Evolutionary conservation across 2,797 vertebrate genomes (phyloP), one percentile per base, ranked within the genome.

Genomic region (Cygnus olor): DNA sequence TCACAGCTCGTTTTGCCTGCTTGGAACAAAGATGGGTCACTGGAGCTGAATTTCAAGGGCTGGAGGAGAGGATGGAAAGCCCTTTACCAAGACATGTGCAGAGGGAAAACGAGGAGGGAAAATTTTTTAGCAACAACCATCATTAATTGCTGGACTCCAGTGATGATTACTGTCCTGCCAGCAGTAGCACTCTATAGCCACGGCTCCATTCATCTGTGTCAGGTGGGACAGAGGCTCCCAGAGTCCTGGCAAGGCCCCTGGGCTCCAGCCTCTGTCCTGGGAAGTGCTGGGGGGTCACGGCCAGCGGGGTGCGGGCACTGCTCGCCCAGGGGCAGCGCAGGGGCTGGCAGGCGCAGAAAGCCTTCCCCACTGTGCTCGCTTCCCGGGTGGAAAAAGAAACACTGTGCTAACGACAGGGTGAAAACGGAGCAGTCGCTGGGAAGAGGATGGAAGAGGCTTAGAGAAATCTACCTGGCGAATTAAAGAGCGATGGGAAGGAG

Each of bases 401-500:
- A 1, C 64, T 2, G 17, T 74, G 63, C 49, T 85, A 40, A 70
- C 10, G 83, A 53, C 19, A 65, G 63, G 60, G 89, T 77, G 78
- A 89, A 49, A 94, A 74, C 61, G 56, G 49, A 87, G 73, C 69
- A 74, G 66, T 30, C 17, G 8, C 57, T 69, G 78, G 68, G 40
- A 92, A 30, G 66, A 71, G 74, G 71, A 25, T 21, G 69, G 78
- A 74, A 80, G 76, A 78, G 40, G 58, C 14, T 38, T 63, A 57
- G 54, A 1, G 2, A 83, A 74, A 85, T 34, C 66, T 38, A 11
- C 65, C 44, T 57, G 17, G 81, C 0, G 3, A 85, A 63, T 15
- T 87, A 53, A 54, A 54, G 70, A 63, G 92, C 21, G 74, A 34
- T 22, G 64, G 89, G 84, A 74, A 87, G 88, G 80, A 54, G 66